Conservation (phyloP, 2,113 vertebrate species). For the Callopanchax toddi region DNA sequence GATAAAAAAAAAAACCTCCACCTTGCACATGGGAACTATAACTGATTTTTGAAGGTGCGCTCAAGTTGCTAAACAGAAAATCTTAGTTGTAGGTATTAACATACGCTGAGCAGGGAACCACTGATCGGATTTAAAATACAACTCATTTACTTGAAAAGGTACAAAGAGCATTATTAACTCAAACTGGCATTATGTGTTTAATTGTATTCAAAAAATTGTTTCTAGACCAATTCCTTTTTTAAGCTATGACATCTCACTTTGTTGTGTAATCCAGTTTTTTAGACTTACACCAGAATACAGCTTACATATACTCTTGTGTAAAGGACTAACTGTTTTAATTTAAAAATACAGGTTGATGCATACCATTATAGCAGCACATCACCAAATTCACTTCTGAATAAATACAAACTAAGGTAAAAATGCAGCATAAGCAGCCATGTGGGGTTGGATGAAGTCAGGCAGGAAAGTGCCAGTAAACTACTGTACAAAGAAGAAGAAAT, state of each 20-base stretch:
- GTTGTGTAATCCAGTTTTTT: too few relatives aligned
- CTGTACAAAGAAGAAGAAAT: conserved; percentile 5
- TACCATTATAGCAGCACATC: too few relatives aligned
- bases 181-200: background rate
- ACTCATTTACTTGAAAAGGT: background rate
- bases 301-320: too few relatives aligned
- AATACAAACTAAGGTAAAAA: conserved; percentile 1
- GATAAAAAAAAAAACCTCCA: conserved; percentile 22
- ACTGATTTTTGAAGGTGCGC: background rate
- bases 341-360: too few relatives aligned
- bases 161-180: too few relatives aligned
- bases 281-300: too few relatives aligned
- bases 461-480: conserved; percentile 35
- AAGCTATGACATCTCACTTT: too few relatives aligned
- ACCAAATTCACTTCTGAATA: too few relatives aligned
- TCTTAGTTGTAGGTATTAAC: background rate
- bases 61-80: background rate
- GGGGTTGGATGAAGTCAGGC: conserved; percentile 8
- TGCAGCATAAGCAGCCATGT: background rate
- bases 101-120: too few relatives aligned
- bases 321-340: too few relatives aligned
- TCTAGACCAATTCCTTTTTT: too few relatives aligned
- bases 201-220: too few relatives aligned
- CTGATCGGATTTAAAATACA: background rate
- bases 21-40: conserved; percentile 18